phyloP scores from a whole-genome alignment of 2,797 vertebrate genomes.

The Sebastes steindachneri region DNA sequence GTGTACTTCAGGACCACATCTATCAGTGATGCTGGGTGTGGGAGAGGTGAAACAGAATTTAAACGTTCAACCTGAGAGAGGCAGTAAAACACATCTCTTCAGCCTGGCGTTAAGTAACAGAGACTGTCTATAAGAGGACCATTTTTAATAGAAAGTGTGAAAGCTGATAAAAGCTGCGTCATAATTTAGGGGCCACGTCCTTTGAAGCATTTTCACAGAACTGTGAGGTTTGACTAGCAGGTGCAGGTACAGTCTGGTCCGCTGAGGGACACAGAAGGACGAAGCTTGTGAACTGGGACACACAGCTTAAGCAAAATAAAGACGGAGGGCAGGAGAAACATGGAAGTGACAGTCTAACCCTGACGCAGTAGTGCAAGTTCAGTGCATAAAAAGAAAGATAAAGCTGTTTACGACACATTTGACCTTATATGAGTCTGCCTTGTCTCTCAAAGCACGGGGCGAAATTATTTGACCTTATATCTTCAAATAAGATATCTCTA shows the following conservation, averaged over 20 bases:
- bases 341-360: neutral
- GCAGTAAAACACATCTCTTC: neutral
- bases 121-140: conserved; percentile 2
- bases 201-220: neutral
- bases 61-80: neutral
- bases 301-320: neutral
- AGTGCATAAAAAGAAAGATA: neutral
- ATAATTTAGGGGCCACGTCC: neutral
- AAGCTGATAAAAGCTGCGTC: neutral
- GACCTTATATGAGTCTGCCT: too few relatives aligned
- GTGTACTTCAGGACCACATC: neutral
- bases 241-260: neutral
- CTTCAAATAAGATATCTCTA: too few relatives aligned
- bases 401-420: neutral
- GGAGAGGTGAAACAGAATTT: too few relatives aligned
- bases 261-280: neutral
- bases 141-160: neutral
- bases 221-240: neutral
- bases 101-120: neutral
- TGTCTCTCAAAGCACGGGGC: too few relatives aligned
- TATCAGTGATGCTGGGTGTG: neutral
- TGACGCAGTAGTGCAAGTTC: neutral
- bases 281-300: neutral
- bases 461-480: too few relatives aligned
- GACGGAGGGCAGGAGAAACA: neutral